Conservation (phyloP, 30 jellyfish, hydroid and myxozoan genomes). For the Aurelia sp. region DNA sequence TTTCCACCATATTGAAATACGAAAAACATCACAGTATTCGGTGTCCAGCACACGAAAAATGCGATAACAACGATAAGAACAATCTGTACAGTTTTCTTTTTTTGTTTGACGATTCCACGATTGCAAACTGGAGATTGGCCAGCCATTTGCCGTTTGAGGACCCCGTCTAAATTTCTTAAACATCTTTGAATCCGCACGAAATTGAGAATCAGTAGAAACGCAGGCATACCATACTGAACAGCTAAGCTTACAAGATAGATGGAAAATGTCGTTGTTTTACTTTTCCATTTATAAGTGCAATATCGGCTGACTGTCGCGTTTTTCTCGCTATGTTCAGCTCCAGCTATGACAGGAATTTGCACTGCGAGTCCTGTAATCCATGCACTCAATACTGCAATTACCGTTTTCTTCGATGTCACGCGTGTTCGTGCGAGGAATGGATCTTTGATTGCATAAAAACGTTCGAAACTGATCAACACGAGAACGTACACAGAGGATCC, state of each 20-base stretch:
- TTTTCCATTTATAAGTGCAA: conserved; percentile 48
- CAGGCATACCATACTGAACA: conserved; percentile 53
- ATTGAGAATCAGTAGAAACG: conserved; percentile 16
- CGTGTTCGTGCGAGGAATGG: conserved; percentile 50
- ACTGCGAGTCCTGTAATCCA: conserved; percentile 23
- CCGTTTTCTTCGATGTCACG: conserved; percentile 5
- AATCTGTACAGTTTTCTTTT: conserved; percentile 55
- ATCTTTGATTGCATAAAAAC: conserved; percentile 32
- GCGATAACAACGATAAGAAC: conserved; percentile 53
- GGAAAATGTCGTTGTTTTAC: not conserved
- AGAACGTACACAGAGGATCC: conserved; percentile 37
- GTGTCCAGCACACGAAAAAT: conserved; percentile 79
- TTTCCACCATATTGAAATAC: conserved; percentile 54
- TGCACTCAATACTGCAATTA: conserved; percentile 4
- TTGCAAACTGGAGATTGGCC: not conserved
- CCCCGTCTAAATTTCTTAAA: conserved; percentile 22
- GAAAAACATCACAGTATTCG: conserved; percentile 65
- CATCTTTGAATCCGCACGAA: conserved; percentile 38
- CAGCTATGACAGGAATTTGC: conserved; percentile 67
- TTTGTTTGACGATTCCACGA: conserved; percentile 11
- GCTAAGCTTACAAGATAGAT: conserved; percentile 30
- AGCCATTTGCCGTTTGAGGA: conserved; percentile 1
- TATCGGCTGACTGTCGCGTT: conserved; percentile 56
- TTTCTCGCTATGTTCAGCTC: conserved; percentile 33
- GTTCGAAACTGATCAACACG: conserved; percentile 53